These are phyloP conservation scores for Oscheius sp. DNA, from an alignment of 2,888 invertebrate genomes.

Conservation along the genomic window DNA sequence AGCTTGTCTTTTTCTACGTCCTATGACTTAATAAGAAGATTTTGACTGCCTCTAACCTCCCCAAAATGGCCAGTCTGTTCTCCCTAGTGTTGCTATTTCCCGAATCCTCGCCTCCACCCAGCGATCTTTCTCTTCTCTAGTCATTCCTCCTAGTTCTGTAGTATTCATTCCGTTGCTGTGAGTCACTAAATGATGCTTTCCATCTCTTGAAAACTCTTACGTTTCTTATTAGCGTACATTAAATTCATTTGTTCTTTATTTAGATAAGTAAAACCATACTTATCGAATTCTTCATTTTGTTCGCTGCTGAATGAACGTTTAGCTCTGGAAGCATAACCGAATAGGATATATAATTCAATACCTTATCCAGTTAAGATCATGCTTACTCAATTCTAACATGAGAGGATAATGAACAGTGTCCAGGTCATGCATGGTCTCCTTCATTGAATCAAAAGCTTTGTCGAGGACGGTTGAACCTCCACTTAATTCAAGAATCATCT, in stretches of 20 bases:
- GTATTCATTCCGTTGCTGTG: constrained; percentile 4
- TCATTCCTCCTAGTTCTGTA: constrained; percentile 27
- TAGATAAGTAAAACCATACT: constrained; percentile 50
- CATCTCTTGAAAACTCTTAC: not conserved
- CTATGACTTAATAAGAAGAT: not conserved
- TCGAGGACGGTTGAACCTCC: constrained; percentile 46
- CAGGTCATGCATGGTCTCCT: constrained; percentile 42
- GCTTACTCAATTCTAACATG: constrained; percentile 48
- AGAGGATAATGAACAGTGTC: constrained; percentile 55
- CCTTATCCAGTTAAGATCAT: constrained; percentile 53
- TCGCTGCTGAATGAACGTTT: constrained; percentile 36
- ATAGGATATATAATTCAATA: not conserved
- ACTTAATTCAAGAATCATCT: constrained; percentile 49
- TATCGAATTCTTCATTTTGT: constrained; percentile 47
- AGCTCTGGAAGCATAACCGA: constrained; percentile 33
- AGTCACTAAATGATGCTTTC: constrained; percentile 11
- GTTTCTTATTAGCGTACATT: constrained; percentile 39
- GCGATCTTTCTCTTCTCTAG: constrained; percentile 35
- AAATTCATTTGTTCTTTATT: constrained; percentile 47
- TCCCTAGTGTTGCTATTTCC: constrained; percentile 41
- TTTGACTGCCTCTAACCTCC: not conserved
- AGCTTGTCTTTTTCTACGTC: constrained; percentile 3
- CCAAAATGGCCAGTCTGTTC: constrained; percentile 45
- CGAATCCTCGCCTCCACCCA: constrained; percentile 52
- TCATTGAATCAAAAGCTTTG: constrained; percentile 35